Percentiles rank a stretch among this genome's conserved stretches.
These are phyloP conservation scores for Lithobates sylvaticus DNA, from an alignment of 2,797 vertebrate species.

Conservation along the genomic window DNA sequence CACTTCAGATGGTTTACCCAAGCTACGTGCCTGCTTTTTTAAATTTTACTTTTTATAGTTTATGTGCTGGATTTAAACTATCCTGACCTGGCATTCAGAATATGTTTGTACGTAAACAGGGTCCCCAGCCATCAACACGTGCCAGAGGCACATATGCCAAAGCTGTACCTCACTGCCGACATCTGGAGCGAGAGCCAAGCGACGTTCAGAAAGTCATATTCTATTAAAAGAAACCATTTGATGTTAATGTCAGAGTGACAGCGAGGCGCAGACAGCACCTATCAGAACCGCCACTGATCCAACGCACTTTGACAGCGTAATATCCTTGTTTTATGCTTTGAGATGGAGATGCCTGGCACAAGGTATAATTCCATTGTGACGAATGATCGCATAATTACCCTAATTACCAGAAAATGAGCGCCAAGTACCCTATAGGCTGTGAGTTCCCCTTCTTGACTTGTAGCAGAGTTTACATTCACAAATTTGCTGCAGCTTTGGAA, in stretches of 20 bases:
- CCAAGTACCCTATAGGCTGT: background rate
- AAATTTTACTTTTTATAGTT: background rate
- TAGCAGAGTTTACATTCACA: too few species aligned
- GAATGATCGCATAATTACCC: background rate
- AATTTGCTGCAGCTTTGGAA: too few species aligned
- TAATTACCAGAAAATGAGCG: background rate
- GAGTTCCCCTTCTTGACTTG: too few species aligned
- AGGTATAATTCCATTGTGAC: background rate
- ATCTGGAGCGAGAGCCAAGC: constrained; percentile 30
- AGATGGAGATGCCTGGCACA: background rate
- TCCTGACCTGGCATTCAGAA: constrained; percentile 36
- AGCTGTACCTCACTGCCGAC: constrained; percentile 4
- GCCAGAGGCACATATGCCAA: constrained; percentile 36
- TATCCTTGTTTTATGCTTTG: background rate
- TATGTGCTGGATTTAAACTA: background rate
- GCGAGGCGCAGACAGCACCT: constrained; percentile 30
- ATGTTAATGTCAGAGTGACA: constrained; percentile 22
- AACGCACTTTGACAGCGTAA: background rate
- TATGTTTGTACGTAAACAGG: constrained; percentile 7
- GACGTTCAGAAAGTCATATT: constrained; percentile 34
- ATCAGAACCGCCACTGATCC: background rate
- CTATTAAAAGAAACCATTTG: constrained; percentile 18
- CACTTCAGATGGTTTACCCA: too few species aligned
- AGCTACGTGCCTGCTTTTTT: background rate
- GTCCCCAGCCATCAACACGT: constrained; percentile 11